phyloP scores from a whole-genome alignment of 2,797 vertebrate species.

The Siniperca scherzeri region DNA sequence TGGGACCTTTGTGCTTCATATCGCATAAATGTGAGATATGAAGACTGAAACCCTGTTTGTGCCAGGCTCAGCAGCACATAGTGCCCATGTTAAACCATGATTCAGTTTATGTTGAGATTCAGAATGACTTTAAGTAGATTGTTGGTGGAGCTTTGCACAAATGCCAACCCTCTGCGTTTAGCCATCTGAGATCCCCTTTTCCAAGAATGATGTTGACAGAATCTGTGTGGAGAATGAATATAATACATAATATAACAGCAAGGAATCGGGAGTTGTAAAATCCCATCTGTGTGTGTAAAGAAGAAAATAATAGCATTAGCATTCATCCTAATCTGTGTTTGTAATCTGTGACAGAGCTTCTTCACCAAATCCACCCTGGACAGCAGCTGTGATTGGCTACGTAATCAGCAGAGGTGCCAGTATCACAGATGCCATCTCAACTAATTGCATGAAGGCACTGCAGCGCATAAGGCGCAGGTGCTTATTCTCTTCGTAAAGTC shows the following conservation, averaged over 20 bases:
- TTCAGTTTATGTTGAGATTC: constrained; percentile 10
- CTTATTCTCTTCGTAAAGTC: constrained; percentile 51
- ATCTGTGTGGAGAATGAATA: constrained; percentile 26
- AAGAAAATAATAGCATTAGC: constrained; percentile 17
- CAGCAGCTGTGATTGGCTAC: constrained; percentile 56
- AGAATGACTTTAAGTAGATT: constrained; percentile 18
- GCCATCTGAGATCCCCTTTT: constrained; percentile 4
- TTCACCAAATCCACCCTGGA: constrained; percentile 60
- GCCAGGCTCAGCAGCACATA: constrained; percentile 22
- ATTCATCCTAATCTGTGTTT: constrained; percentile 50
- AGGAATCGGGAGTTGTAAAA: constrained; percentile 19
- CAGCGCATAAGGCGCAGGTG: constrained; percentile 51
- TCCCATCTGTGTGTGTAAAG: constrained; percentile 48
- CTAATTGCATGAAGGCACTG: constrained; percentile 62
- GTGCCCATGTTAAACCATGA: background rate
- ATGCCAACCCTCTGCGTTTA: constrained; percentile 12
- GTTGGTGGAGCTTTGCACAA: constrained; percentile 16
- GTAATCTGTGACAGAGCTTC: constrained; percentile 43
- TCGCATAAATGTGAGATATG: constrained; percentile 16
- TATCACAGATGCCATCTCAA: constrained; percentile 67
- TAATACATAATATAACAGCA: constrained; percentile 22
- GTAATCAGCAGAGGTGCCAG: constrained; percentile 65
- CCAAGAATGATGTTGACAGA: constrained; percentile 13
- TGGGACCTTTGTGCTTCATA: constrained; percentile 66
- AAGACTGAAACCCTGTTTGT: constrained; percentile 30